Base-by-base conservation (phyloP, 2,797 vertebrate species). In the Anabas testudineus region DNA sequence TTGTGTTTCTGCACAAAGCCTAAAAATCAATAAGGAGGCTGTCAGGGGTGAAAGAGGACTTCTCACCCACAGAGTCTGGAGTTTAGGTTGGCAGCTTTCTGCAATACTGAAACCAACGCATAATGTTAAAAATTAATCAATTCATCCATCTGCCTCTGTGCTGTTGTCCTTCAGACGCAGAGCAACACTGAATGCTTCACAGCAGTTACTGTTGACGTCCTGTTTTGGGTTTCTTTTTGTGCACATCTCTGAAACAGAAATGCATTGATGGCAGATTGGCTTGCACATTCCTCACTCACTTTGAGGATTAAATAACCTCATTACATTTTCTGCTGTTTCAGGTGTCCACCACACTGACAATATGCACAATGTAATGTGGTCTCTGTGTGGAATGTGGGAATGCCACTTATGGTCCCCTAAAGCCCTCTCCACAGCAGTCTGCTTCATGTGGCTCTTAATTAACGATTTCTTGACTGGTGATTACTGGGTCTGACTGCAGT, bases 361-460 rank as follows among this genome's bases (percentile, higher is more conserved):
- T 10, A 45, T 10, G 61, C 52, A 63, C 69, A 57, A 36, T 67
- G 68, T 53, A 53, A 58, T 68, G 69, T 30, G 52, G 70, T 64
- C 67, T 74, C 60, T 53, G 59, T 46, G 68, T 49, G 83, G 80
- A 82, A 81, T 71, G 74, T 58, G 56, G 75, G 74, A 78, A 73
- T 66, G 85, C 81, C 71, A 58, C 72, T 71, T 62, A 24, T 26
- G 61, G 58, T 43, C 57, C 69, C 73, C 60, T 34, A 19, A 69
- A 77, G 76, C 59, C 28, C 26, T 47, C 69, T 82, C 49, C 24
- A 53, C 67, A 71, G 64, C 48, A 28, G 30, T 61, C 59, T 36
- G 65, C 78, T 84, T 67, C 59, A 76, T 75, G 73, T 41, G 71
- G 78, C 59, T 71, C 78, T 84, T 87, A 90, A 88, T 88, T 86